Conservation (phyloP, 2,797 vertebrate genomes). For the Galago senegalensis region DNA sequence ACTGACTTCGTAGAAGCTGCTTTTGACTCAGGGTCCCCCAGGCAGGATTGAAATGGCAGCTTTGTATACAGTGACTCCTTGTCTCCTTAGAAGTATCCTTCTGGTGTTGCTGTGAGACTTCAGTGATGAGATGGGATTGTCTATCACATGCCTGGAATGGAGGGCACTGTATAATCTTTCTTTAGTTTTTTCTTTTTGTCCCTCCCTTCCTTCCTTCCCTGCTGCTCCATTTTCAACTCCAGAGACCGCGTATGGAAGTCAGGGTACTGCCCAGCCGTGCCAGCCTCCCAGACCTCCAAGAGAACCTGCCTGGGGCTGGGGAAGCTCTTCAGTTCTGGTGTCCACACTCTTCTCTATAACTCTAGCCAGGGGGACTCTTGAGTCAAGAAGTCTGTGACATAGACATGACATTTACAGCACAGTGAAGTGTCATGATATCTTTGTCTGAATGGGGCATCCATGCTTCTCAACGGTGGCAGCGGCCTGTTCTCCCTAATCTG, state of each 20-base stretch:
- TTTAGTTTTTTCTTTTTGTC: neutral
- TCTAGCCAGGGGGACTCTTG: neutral
- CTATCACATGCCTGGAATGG: neutral
- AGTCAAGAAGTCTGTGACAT: neutral
- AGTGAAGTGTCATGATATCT: neutral
- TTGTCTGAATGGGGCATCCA: neutral
- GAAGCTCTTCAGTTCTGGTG: neutral
- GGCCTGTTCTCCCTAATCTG: too few relatives aligned
- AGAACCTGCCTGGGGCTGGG: too few relatives aligned
- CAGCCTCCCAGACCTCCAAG: neutral
- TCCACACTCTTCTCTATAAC: neutral
- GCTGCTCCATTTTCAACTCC: neutral
- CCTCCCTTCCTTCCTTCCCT: neutral
- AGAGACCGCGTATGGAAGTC: rapidly evolving
- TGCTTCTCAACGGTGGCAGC: neutral
- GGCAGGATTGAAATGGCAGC: neutral
- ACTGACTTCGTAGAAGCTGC: neutral
- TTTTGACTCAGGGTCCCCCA: too few relatives aligned
- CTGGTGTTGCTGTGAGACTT: neutral
- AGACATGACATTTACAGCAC: neutral
- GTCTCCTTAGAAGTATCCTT: rapidly evolving
- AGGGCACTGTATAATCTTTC: neutral
- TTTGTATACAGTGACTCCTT: neutral
- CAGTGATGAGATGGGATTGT: rapidly evolving
- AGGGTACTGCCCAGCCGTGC: neutral